phyloP scores from a whole-genome alignment of 2,797 vertebrate genomes.

The Pelodytes ibericus region DNA sequence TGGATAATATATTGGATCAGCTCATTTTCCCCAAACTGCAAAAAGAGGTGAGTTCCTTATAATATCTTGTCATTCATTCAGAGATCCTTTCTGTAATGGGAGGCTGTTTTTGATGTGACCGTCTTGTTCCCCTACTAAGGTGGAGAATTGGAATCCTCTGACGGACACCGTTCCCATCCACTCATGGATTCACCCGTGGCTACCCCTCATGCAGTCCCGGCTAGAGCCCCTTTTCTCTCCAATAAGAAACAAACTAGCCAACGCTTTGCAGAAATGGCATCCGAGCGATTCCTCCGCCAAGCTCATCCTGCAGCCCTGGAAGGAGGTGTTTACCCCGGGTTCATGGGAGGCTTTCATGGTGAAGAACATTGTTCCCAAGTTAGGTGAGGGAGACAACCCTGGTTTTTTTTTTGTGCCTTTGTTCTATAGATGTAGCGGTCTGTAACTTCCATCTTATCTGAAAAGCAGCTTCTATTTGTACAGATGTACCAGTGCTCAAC shows the following conservation, averaged over 20 bases:
- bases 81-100: not conserved
- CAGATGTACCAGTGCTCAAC: too few relatives aligned
- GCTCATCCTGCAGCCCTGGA: slow-evolving; percentile 97
- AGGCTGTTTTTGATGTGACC: not conserved
- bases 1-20: slow-evolving; percentile 92
- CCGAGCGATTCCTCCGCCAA: slow-evolving; percentile 94
- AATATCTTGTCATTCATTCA: rapidly evolving
- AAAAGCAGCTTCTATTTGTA: too few relatives aligned
- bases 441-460: too few relatives aligned
- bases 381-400: slow-evolving; percentile 79
- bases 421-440: too few relatives aligned
- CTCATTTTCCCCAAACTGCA: slow-evolving; percentile 94
- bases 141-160: slow-evolving; percentile 95
- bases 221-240: slow-evolving; percentile 92
- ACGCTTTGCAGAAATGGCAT: slow-evolving; percentile 94
- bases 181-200: slow-evolving; percentile 97
- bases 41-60: slow-evolving; percentile 80
- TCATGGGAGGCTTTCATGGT: slow-evolving; percentile 99
- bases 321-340: slow-evolving; percentile 91
- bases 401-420: too few relatives aligned
- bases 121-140: slow-evolving; percentile 68
- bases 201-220: slow-evolving; percentile 88
- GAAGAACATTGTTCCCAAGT: slow-evolving; percentile 96
- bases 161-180: slow-evolving; percentile 97
- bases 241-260: slow-evolving; percentile 92